Evolutionary conservation across 2,888 invertebrate genomes (phyloP), one percentile per base, ranked within the genome.

Genomic region (Atrina japonica): DNA sequence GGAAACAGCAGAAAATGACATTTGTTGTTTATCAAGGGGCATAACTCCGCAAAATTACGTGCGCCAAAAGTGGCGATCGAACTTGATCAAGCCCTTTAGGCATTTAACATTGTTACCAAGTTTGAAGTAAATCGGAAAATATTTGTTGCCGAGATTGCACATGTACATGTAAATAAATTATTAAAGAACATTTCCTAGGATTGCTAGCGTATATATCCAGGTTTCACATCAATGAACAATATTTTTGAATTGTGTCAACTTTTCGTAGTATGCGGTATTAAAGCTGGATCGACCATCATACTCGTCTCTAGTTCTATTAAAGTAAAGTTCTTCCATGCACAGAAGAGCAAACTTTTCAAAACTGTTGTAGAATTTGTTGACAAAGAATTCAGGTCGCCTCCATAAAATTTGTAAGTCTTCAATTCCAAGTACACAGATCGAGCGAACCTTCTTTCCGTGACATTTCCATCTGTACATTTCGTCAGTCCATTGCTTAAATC

Each of bases 301-400:
- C 59, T 82, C 80, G 27, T 84, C 82, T 18, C 83, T 68, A 30
- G 84, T 85, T 35, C 78, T 70, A 52, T 83, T 84, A 56, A 70
- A 83, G 55, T 78, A 75, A 14, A 84, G 41, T 53, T 86, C 83
- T 58, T 86, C 86, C 78, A 89, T 66, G 68, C 90, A 90, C 53
- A 84, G 81, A 7, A 81, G 79, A 0, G 89, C 80, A 29, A 82
- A 77, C 0, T 81, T 85, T 45, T 88, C 75, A 63, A 76, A 83
- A 49, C 87, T 73, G 18, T 81, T 30, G 66, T 88, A 82, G 47
- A 90, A 82, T 72, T 90, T 90, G 77, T 90, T 90, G 30, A 83
- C 86, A 64, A 90, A 88, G 16, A 90, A 66, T 55, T 90, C 86
- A 6, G 78, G 77, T 30, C 85, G 63, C 0, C 60, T 63, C 1